A percentile compares a stretch with the other conserved stretches of the same genome.
Conservation (phyloP, 1,140 invertebrate genomes). For the Drosophila bipectinata region DNA sequence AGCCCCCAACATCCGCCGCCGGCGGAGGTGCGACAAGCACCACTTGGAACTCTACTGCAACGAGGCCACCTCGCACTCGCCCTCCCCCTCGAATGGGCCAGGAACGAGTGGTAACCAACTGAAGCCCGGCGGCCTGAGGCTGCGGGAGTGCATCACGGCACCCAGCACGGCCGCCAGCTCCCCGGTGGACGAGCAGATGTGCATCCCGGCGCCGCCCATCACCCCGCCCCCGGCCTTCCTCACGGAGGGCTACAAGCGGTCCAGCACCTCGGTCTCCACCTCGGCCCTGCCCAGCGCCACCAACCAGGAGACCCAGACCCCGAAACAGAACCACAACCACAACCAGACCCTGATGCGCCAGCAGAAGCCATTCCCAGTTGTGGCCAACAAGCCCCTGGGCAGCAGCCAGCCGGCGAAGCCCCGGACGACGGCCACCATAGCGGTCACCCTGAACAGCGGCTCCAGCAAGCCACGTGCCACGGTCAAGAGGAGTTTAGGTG, state of each 20-base stretch:
- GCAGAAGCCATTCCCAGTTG: constrained; percentile 51
- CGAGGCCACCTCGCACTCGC: constrained; percentile 38
- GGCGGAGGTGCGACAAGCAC: constrained; percentile 87
- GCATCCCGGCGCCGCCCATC: constrained; percentile 86
- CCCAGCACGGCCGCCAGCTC: constrained; percentile 83
- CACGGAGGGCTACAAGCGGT: constrained; percentile 86
- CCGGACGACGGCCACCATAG: constrained; percentile 71
- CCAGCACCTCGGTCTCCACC: constrained; percentile 69
- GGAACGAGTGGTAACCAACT: constrained; percentile 35
- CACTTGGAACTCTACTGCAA: constrained; percentile 85
- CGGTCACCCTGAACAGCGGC: constrained; percentile 72
- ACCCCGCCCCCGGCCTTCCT: constrained; percentile 88
- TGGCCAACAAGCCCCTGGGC: constrained; percentile 40
- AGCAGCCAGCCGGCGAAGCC: constrained; percentile 42
- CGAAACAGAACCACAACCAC: constrained; percentile 7
- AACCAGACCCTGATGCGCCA: constrained; percentile 32
- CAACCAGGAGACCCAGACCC: constrained; percentile 30
- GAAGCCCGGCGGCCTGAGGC: constrained; percentile 55
- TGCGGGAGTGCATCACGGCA: constrained; percentile 72
- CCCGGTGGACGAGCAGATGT: constrained; percentile 85
- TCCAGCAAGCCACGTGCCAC: constrained; percentile 72
- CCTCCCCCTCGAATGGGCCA: constrained; percentile 19
- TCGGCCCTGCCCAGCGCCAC: constrained; percentile 66
- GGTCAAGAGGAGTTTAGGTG: constrained; percentile 78
- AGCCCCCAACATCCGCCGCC: constrained; percentile 86